Percentiles rank a stretch among this genome's conserved stretches.
phyloP scores from a whole-genome alignment of 1,140 invertebrate genomes.

The Acromyrmex heyeri region DNA sequence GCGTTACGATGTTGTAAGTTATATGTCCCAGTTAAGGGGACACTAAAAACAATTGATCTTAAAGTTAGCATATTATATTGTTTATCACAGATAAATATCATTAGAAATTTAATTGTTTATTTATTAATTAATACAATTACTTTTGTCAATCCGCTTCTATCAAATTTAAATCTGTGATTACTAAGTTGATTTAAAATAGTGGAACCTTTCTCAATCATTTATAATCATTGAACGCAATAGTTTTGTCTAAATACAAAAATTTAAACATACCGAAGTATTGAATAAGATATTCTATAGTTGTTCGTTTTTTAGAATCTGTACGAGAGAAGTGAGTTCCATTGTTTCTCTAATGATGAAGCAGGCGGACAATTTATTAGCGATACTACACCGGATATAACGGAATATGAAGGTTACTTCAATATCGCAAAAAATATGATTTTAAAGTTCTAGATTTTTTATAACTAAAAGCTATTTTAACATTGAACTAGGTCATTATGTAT shows the following conservation, averaged over 20 bases:
- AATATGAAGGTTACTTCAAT: background rate
- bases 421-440: background rate
- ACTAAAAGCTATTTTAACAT: too few relatives aligned
- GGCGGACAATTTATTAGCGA: background rate
- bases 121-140: too few relatives aligned
- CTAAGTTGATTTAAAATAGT: background rate
- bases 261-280: background rate
- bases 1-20: too few relatives aligned
- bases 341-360: background rate
- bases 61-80: too few relatives aligned
- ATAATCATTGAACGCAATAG: too few relatives aligned
- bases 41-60: too few relatives aligned
- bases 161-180: background rate
- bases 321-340: background rate
- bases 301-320: background rate
- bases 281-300: background rate
- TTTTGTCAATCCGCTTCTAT: background rate
- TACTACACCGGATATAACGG: too few relatives aligned
- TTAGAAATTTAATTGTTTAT: too few relatives aligned
- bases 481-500: too few relatives aligned
- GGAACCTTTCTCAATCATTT: background rate
- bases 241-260: background rate
- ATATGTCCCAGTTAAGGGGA: too few relatives aligned
- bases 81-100: too few relatives aligned
- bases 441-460: too few relatives aligned